These are phyloP conservation scores for Macrobrachium rosenbergii DNA, from an alignment of 1,140 invertebrate genomes.

Conservation along the genomic window DNA sequence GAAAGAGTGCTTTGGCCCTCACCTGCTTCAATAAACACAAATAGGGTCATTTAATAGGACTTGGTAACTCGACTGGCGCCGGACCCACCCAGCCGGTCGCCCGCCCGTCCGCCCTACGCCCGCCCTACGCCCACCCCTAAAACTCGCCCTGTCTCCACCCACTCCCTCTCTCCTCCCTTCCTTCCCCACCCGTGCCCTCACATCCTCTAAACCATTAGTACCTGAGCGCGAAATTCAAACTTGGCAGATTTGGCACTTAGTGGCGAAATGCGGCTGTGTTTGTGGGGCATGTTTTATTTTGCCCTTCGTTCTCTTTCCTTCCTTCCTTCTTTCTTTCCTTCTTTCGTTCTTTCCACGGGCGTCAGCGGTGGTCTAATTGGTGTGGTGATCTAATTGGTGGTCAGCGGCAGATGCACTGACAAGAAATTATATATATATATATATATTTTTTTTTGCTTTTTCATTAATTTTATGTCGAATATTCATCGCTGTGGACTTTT, in stretches of 20 bases:
- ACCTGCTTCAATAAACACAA: constrained; percentile 10
- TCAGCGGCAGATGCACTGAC: no score
- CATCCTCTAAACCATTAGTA: constrained; percentile 47
- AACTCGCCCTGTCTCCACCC: background rate
- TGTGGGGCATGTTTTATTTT: background rate
- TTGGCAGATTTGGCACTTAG: constrained; percentile 2
- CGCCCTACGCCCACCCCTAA: constrained; percentile 12
- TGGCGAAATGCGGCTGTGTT: constrained; percentile 32
- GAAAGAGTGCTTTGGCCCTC: constrained; percentile 33
- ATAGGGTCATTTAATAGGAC: constrained; percentile 24
- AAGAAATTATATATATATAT: no score
- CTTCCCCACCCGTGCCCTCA: no score
- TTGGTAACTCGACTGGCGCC: constrained; percentile 25
- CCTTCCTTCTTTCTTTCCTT: background rate
- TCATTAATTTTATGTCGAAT: no score
- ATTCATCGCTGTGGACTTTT: no score
- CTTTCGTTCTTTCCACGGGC: background rate
- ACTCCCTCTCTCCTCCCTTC: background rate
- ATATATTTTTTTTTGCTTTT: no score
- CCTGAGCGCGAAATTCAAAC: constrained; percentile 51
- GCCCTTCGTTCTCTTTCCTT: no score
- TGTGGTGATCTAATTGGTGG: no score
- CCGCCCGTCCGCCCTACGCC: background rate
- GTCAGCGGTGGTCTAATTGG: background rate
- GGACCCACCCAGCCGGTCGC: background rate